Percentiles rank a stretch among this genome's conserved stretches.
phyloP scores from a whole-genome alignment of 2,113 vertebrate species.

The Tyto alba region DNA sequence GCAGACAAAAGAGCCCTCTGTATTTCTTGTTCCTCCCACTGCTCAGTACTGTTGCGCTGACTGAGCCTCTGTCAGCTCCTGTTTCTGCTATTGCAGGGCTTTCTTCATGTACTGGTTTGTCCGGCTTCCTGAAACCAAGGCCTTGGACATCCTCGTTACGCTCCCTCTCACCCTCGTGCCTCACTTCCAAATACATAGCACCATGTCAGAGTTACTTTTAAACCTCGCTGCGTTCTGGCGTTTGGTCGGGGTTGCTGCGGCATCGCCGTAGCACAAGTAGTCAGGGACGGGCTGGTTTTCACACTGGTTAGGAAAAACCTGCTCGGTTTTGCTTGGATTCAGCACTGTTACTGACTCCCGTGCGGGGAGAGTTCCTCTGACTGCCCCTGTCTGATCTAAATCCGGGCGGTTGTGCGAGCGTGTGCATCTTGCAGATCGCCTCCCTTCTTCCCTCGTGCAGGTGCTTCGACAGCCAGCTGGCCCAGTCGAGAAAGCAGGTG shows the following conservation, averaged over 20 bases:
- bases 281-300: neutral
- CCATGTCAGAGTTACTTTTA: neutral
- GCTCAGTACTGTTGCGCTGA: neutral
- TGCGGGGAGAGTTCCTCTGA: no score
- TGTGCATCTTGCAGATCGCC: neutral
- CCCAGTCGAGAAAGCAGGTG: constrained; percentile 87
- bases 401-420: neutral
- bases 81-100: neutral
- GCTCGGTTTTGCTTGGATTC: neutral
- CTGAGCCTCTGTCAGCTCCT: neutral
- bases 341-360: neutral
- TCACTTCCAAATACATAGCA: neutral
- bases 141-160: neutral
- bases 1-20: neutral
- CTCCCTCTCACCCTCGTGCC: neutral
- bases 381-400: neutral
- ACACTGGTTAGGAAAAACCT: rapidly evolving
- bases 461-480: constrained; percentile 73
- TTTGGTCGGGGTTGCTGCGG: neutral
- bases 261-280: rapidly evolving
- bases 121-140: neutral
- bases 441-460: constrained; percentile 21
- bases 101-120: neutral
- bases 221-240: neutral
- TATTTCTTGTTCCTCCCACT: neutral